Evolutionary conservation across 2,888 invertebrate species (phyloP), one percentile per base, ranked within the genome.

Genomic region (Diachrysia chrysitis): DNA sequence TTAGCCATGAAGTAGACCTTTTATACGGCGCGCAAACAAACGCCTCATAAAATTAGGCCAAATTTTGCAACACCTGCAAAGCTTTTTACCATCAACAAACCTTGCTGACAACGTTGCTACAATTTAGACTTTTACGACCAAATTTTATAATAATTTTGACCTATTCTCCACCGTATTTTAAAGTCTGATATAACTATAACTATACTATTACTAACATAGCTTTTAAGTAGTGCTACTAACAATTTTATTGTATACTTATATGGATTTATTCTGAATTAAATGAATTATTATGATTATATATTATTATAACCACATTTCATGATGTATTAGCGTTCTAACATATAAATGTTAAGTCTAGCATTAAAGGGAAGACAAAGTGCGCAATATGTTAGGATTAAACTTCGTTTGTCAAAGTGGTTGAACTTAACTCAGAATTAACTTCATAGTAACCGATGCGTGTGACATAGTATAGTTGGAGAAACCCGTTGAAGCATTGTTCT

Each of bases 311-410:
- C 42, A 42, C 42, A 42, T n/a, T 16, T 37, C 42, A 42, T 14
- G 42, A 37, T 14, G 25, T 3, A 14, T 42, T 42, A 42, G 3
- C 3, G 6, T n/a, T 42, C 42, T n/a, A n/a, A 3, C 42, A 42
- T 42, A 42, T 6, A 42, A 42, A 42, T 42, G 42, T 42, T 42
- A 42, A 42, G 42, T 42, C 42, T 42, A 42, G 42, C 42, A 42
- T 42, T 42, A 42, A 42, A 42, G n/a, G 42, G 42, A 42, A 42
- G 42, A 42, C n/a, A 42, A 42, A 42, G 42, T 42, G 42, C 16
- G 42, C 42, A 42, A 42, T 42, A 42, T n/a, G n/a, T 42, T 42
- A 42, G 42, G 42, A 42, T 42, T 42, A 42, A 42, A 42, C 42
- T n/a, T 42, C 42, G n/a, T 6, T n/a, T 42, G 42, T n/a, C 42